phyloP scores from a whole-genome alignment of 1,140 invertebrate genomes.

The Orius insidiosus region DNA sequence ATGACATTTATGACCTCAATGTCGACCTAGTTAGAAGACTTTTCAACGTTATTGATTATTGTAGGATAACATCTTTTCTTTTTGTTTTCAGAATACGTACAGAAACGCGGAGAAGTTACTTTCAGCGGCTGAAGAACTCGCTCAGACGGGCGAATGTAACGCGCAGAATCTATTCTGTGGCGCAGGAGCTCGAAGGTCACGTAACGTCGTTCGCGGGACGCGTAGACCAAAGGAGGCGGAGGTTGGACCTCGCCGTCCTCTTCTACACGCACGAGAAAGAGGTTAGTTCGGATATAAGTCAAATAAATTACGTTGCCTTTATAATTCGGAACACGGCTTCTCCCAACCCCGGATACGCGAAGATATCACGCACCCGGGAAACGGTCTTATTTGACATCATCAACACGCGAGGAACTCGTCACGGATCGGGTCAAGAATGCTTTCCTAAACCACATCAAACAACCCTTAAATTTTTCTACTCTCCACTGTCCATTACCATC shows the following conservation, averaged over 20 bases:
- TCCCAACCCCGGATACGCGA: too few relatives aligned
- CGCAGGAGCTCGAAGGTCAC: constrained; percentile 78
- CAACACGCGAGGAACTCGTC: too few relatives aligned
- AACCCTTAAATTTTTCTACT: too few relatives aligned
- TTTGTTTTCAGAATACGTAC: constrained; percentile 78
- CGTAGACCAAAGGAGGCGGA: constrained; percentile 76
- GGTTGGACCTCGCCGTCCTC: constrained; percentile 81
- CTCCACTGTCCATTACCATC: too few relatives aligned
- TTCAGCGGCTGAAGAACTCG: constrained; percentile 86
- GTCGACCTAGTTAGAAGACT: too few relatives aligned
- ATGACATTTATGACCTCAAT: too few relatives aligned
- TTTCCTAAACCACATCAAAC: too few relatives aligned
- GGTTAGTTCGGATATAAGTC: constrained; percentile 31
- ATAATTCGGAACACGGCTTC: too few relatives aligned
- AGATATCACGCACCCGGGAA: too few relatives aligned
- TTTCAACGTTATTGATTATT: neutral
- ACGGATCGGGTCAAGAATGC: too few relatives aligned
- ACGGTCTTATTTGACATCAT: too few relatives aligned
- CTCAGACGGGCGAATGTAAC: constrained; percentile 88
- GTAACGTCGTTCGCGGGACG: constrained; percentile 83
- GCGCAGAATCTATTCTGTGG: constrained; percentile 83
- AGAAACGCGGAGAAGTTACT: constrained; percentile 95
- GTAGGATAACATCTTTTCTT: neutral
- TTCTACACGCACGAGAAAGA: constrained; percentile 95
- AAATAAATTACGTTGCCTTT: too few relatives aligned